A percentile compares a stretch with the other conserved stretches of the same genome.
These are phyloP conservation scores for Pristionchus mayeri DNA, from an alignment of 2,888 invertebrate genomes.

Conservation along the genomic window DNA sequence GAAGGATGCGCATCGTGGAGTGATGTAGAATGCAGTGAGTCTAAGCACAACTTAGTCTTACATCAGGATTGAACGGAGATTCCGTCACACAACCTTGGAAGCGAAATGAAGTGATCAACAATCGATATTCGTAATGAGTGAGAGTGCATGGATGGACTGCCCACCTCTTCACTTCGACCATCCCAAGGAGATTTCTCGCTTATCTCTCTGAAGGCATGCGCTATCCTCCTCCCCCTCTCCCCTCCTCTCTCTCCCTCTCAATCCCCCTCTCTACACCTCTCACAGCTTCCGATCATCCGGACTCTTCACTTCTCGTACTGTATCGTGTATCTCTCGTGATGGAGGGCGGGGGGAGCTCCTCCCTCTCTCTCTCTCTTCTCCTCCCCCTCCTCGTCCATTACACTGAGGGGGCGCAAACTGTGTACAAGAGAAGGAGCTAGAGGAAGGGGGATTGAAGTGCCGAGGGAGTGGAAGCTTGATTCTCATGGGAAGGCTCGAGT, in stretches of 20 bases:
- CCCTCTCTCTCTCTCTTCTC: not conserved
- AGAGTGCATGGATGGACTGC: not conserved
- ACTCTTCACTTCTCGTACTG: not conserved
- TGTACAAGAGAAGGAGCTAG: slow-evolving; percentile 36
- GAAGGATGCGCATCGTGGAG: no score
- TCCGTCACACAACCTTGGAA: no score
- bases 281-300: not conserved
- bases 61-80: not conserved
- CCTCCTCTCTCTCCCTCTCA: slow-evolving; percentile 23
- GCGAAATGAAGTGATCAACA: no score
- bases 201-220: slow-evolving; percentile 12
- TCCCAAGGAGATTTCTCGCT: slow-evolving; percentile 25
- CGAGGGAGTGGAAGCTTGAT: slow-evolving; percentile 5
- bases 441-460: slow-evolving; percentile 33
- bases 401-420: slow-evolving; percentile 37
- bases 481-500: not conserved
- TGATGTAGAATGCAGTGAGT: no score
- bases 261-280: not conserved
- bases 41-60: not conserved
- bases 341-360: not conserved
- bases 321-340: not conserved
- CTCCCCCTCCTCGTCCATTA: slow-evolving; percentile 5
- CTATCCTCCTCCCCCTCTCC: slow-evolving; percentile 2
- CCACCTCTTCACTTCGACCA: slow-evolving; percentile 23
- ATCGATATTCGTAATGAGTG: not conserved